A percentile compares a stretch with the other conserved stretches of the same genome.
These are phyloP conservation scores for Sesamia nonagrioides DNA, from an alignment of 1,140 invertebrate species.

Conservation along the genomic window DNA sequence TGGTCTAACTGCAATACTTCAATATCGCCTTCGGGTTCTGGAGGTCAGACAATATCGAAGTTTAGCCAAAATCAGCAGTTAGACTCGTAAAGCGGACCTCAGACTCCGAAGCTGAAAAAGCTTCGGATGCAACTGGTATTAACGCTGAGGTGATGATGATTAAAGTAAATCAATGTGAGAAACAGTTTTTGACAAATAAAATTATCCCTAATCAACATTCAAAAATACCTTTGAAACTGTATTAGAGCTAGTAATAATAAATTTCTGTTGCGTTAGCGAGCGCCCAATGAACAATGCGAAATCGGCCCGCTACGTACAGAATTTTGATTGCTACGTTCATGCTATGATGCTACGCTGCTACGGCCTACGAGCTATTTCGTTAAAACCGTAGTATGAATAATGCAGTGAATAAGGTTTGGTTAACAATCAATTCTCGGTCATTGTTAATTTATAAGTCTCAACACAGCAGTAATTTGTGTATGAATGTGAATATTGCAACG, in stretches of 20 bases:
- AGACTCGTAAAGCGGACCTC: no score
- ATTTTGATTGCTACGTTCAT: constrained; percentile 60
- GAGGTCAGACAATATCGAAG: no score
- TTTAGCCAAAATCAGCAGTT: no score
- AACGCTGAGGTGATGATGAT: no score
- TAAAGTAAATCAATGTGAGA: no score
- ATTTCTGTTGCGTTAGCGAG: constrained; percentile 57
- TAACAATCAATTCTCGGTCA: not conserved
- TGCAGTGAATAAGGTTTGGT: constrained; percentile 13
- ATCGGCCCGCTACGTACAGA: constrained; percentile 56
- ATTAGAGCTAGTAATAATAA: constrained; percentile 51
- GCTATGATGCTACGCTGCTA: constrained; percentile 40
- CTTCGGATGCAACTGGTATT: no score
- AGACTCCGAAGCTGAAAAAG: no score
- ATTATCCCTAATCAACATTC: not conserved
- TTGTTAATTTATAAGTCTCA: not conserved
- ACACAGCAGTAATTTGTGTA: not conserved
- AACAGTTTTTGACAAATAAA: no score
- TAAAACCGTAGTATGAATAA: constrained; percentile 34
- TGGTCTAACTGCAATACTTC: no score
- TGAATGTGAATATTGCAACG: no score
- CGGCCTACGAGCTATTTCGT: constrained; percentile 47
- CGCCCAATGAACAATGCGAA: constrained; percentile 56
- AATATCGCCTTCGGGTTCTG: no score
- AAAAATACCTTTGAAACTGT: constrained; percentile 2